A percentile compares a stretch with the other conserved stretches of the same genome.
These are phyloP conservation scores for Rhogogaster chlorosoma DNA, from an alignment of 2,888 invertebrate species.

Conservation along the genomic window DNA sequence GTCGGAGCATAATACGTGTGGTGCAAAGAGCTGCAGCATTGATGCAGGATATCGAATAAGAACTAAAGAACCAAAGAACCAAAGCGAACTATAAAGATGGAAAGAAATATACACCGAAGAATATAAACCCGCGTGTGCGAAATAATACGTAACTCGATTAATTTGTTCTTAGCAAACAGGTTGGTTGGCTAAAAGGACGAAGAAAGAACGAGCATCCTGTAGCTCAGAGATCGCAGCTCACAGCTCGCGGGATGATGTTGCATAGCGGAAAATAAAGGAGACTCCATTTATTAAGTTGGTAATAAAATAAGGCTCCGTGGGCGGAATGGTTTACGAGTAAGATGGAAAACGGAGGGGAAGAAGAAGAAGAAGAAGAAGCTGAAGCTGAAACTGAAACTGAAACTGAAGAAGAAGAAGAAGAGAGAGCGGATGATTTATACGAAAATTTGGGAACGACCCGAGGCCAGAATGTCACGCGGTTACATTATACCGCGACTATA, in stretches of 20 bases:
- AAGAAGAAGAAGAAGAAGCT: conserved; percentile 53
- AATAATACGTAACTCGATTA: conserved; percentile 67
- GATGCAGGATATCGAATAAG: background rate
- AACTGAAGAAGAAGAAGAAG: conserved; percentile 63
- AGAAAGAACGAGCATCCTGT: background rate
- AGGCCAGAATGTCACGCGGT: background rate
- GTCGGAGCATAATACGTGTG: background rate
- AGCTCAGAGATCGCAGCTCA: background rate
- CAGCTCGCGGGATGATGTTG: conserved; percentile 61
- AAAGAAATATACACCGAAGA: conserved; percentile 58
- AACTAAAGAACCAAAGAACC: background rate
- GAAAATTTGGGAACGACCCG: conserved; percentile 72
- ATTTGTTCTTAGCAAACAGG: conserved; percentile 77
- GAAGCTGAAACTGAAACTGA: conserved; percentile 54
- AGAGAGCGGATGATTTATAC: conserved; percentile 70
- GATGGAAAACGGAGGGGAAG: conserved; percentile 50
- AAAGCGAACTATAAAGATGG: conserved; percentile 25
- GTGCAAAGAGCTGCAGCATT: background rate
- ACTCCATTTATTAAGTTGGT: conserved; percentile 76
- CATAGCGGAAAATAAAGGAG: conserved; percentile 72
- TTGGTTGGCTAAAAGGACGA: conserved; percentile 62
- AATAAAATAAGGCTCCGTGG: conserved; percentile 74
- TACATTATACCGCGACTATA: background rate
- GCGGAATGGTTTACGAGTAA: conserved; percentile 63
- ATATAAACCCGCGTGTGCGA: conserved; percentile 63